A percentile compares a stretch with the other conserved stretches of the same genome.
Evolutionary conservation across 2,113 vertebrate species (phyloP).

Genomic region (Psammodynastes pulverulentus): DNA sequence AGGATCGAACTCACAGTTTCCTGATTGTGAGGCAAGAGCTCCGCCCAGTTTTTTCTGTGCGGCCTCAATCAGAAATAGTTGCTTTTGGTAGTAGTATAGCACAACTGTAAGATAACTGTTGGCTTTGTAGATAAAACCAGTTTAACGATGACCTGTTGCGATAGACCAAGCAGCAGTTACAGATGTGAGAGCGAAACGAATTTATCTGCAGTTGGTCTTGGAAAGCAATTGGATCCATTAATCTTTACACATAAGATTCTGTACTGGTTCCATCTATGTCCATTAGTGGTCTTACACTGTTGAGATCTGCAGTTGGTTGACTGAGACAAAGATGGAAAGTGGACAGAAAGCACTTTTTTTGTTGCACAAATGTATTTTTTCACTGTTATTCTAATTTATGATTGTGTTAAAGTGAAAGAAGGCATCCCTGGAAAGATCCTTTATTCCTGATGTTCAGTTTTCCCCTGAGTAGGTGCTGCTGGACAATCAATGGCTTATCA

Average conservation of each 20-base stretch:
- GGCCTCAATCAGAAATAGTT: not conserved
- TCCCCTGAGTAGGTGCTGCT: not conserved
- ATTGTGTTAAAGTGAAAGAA: not conserved
- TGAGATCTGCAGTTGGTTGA: not conserved
- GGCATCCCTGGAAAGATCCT: not conserved
- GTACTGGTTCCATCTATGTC: not conserved
- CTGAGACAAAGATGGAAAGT: not conserved
- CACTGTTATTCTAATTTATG: fast-evolving
- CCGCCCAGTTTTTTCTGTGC: not conserved
- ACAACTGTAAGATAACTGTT: not conserved
- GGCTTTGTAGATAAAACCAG: not conserved
- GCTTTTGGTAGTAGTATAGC: not conserved
- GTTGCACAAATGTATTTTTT: constrained; percentile 1
- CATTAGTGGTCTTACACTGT: no score
- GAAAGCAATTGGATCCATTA: not conserved
- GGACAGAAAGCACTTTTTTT: not conserved
- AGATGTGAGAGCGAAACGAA: not conserved
- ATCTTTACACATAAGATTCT: not conserved
- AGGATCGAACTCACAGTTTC: no score
- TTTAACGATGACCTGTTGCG: not conserved
- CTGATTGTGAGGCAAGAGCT: no score
- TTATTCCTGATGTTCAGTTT: not conserved
- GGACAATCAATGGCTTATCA: constrained; percentile 19
- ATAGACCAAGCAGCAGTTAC: not conserved
- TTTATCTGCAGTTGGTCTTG: not conserved